Base-by-base conservation (phyloP, 2,797 vertebrate genomes). In the Paramormyrops hopkinsi region DNA sequence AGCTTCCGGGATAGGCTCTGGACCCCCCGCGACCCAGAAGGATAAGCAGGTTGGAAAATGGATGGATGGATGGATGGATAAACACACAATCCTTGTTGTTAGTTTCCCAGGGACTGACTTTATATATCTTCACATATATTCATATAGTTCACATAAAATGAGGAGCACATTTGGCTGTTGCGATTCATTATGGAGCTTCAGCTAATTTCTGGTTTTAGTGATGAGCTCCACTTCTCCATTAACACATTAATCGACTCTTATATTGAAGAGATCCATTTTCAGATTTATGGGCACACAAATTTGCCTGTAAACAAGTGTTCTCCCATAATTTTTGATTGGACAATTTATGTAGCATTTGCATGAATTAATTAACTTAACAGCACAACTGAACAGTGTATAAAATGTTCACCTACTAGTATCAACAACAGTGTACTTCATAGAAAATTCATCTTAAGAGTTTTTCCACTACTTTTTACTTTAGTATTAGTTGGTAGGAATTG, bases 231-330 rank as follows among this genome's bases (percentile, higher is more conserved):
- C 33, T 44, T n/a, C 73, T 44, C 73, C 33, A 50, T 25, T 54
- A 86, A 86, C 41, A 48, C 22, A 86, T 54, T 25, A 50, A 86
- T 48, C 44, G 37, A 79, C 73, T 44, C 14, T 76, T 37, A 79
- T 41, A 79, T n/a, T 79, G 41, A 79, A 79, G 73, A 79, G 41
- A 73, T 73, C 65, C 65, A 73, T 73, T 73, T 73, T 73, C 29
- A 73, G 65, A 73, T 83, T 83, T n/a, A 83, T 48, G 29, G 76
- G 76, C 41, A n/a, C 19, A 46, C 44, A 44, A n/a, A 44, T 48
- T 48, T 48, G 37, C 89, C 90, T 83, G 76, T 48, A 83, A 83
- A 83, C 44, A 83, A 83, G 41, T 22, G 41, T 1, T 83, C 76
- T 83, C 41, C 41, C 41, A 4, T 83, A 48, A 83, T 48, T 83